These are phyloP conservation scores for Pterocles orientalis DNA, from an alignment of 2,113 vertebrate species.

Conservation along the genomic window DNA sequence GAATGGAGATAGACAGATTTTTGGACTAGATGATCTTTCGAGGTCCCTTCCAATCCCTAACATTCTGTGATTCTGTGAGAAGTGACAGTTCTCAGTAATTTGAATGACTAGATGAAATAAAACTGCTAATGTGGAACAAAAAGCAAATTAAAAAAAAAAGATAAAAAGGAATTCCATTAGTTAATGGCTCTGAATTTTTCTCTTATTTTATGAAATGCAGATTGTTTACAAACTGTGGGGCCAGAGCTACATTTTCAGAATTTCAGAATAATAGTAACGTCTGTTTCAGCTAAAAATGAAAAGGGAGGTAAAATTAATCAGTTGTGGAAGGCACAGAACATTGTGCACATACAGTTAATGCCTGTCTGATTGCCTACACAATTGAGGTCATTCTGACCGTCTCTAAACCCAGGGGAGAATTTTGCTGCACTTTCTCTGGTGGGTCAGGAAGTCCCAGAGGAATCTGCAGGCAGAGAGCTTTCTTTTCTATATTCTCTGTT, in stretches of 20 bases:
- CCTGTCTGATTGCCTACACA: not conserved
- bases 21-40: too few species aligned
- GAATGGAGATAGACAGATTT: not conserved
- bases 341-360: not conserved
- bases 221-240: not conserved
- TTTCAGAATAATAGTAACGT: not conserved
- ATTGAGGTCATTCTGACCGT: not conserved
- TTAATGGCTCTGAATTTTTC: not conserved
- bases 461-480: not conserved
- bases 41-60: too few species aligned
- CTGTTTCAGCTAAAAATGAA: not conserved
- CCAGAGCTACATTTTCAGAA: not conserved
- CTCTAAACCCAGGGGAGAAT: not conserved
- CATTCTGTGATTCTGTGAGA: too few species aligned
- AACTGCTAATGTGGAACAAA: not conserved
- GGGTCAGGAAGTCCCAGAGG: not conserved
- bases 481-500: not conserved
- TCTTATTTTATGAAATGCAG: not conserved
- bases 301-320: not conserved
- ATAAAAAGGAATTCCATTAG: not conserved
- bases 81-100: not conserved
- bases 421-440: not conserved
- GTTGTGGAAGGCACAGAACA: not conserved
- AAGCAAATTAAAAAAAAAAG: not conserved
- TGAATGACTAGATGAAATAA: not conserved